Base-by-base conservation (phyloP, 2,888 invertebrate species). In the Trichopoda pennipes region DNA sequence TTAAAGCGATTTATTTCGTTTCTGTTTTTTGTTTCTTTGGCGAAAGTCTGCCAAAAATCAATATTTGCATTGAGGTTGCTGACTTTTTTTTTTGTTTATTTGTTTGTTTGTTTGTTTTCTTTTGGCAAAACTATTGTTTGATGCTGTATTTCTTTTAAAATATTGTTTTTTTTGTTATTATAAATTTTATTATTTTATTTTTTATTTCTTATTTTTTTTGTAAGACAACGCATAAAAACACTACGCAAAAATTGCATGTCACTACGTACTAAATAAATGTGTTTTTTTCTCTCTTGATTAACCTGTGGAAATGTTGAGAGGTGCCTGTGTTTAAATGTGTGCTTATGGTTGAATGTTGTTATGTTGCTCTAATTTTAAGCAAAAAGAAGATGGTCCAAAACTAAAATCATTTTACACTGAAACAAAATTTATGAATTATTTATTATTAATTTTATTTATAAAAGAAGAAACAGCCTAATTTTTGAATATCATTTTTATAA, bases 241-340 rank as follows among this genome's bases (percentile, higher is more conserved):
- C 69, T 81, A 74, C 61, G 64, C 79, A 63, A 80, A 82, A 80
- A 72, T 80, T 82, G 79, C 82, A 82, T 82, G 82, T 76, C 82
- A 76, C 82, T 80, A 72, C 79, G 75, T 79, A 82, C 79, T 82
- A 82, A 82, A 82, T 82, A 79, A 79, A 76, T 79, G 49, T 51
- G 61, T 53, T 51, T 55, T 70, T 69, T 81, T 63, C n/a, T n/a
- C n/a, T 75, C 23, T 60, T 75, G 69, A 75, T 68, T 69, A 72
- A 75, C 70, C 66, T 63, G 72, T 76, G 75, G 61, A 82, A 82
- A 68, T 68, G 60, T 42, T 35, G 64, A 44, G 47, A 56, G 38
- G 47, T 77, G 69, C 16, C 42, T 64, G 78, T 32, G 55, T 64
- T 70, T 49, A 23, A 56, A 21, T 49, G 28, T 21, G 49, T 28